Evolutionary conservation across 2,797 vertebrate genomes (phyloP), one percentile per base, ranked within the genome.

Genomic region (Scomberomorus guttatus): DNA sequence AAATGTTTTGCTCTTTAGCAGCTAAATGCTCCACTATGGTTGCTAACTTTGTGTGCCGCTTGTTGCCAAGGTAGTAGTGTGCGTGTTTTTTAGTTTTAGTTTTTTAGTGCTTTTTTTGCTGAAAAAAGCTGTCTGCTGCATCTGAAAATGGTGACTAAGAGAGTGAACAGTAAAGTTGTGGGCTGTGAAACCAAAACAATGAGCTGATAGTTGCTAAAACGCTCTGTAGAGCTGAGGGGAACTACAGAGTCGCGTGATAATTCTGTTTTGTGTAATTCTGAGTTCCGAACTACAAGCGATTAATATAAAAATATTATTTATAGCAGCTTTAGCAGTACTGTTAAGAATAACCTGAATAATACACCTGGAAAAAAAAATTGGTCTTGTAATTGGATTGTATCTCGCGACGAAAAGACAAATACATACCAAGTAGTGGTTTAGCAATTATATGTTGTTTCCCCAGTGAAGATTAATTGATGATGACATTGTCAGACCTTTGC

Each of bases 381-480:
- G 20, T 24, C 34, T 54, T 65, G 13, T 72, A 46, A 65, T 74
- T 56, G 42, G 59, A 57, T 57, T 62, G 29, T 62, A 27, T 77
- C 32, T 48, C 55, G 37, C 55, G 37, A 54, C 75, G 51, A 37
- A 70, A 75, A 83, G 79, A 25, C 48, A 72, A 56, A 72, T 27
- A 56, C 9, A 46, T 54, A 52, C 27, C 62, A 73, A 51, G 51
- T 64, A 55, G 64, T 62, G 75, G 71, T 84, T 90, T 76, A 70
- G 48, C 60, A 77, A 39, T 60, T 52, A 48, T 52, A 55, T 72
- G 61, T 72, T 61, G 72, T 83, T 77, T 18, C 46, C 34, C 29
- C 48, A 15, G 64, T 32, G 74, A 74, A 56, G 72, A 79, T 65
- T 80, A 56, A 75, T 75, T 79, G 72, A 83, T 91, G 80, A 71